Evolutionary conservation across 2,113 vertebrate species (phyloP), one percentile per base, ranked within the genome.

Genomic region (Heptranchias perlo): DNA sequence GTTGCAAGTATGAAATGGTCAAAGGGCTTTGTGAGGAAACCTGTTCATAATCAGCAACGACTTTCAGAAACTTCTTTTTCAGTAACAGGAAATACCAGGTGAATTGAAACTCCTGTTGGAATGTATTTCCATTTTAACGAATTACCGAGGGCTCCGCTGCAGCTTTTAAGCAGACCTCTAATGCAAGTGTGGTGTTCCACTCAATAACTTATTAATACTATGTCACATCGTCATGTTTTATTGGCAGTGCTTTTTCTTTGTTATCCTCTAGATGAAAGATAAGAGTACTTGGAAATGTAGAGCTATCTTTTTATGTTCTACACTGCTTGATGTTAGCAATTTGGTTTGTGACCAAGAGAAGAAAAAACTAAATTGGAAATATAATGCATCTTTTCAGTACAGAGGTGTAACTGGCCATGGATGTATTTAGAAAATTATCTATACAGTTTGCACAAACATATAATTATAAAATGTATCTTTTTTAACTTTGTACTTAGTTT

Each of bases 11-110:
- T 49, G 64, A 73, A 69, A 7, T 95, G 65, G 94, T 28, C 94
- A 73, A 95, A 73, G 39, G 65, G 64, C 23, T 95, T 47, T 67
- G 47, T 47, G 64, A 94, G 62, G 44, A 94, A 67, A 69, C 39
- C 25, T 49, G 62, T 49, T 73, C 25, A 18, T 52, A 69, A 39
- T 49, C 94, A 95, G 39, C 65, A 52, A 13, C 65, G 44, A 69
- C 47, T 28, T 18, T 52, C 94, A 14, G 65, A 28, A 69, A 35
- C 44, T 1, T 73, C 1, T 13, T 31, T 67, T 28, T 49, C 94
- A 69, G 94, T 73, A 67, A 49, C 44, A 35, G 64, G 47, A 95
- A 95, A 73, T 69, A 95, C 64, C 94, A 95, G 94, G 94, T 95
- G 94, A 95, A 28, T 13, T 67, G 94, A 95, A 69, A 3, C 21